phyloP scores from a whole-genome alignment of 2,888 invertebrate species.

The Dicyrtomina minuta region DNA sequence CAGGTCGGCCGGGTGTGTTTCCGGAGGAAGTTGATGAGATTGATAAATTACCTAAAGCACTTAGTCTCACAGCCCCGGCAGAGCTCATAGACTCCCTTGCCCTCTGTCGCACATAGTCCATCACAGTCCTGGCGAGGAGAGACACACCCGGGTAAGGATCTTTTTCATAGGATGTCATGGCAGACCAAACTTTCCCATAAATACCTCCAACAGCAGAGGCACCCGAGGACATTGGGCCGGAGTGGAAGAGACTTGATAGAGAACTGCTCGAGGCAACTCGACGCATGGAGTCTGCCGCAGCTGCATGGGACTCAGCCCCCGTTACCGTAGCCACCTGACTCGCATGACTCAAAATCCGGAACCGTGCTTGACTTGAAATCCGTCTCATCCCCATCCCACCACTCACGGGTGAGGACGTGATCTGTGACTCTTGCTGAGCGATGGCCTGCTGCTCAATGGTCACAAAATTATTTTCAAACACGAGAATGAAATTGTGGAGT shows the following conservation, averaged over 20 bases:
- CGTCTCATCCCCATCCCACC: conserved; percentile 51
- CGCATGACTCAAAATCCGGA: conserved; percentile 57
- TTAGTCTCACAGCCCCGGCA: conserved; percentile 2
- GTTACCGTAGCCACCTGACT: conserved; percentile 56
- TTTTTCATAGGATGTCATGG: conserved; percentile 71
- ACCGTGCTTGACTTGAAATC: conserved; percentile 58
- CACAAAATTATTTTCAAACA: conserved; percentile 85
- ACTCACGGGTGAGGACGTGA: conserved; percentile 42
- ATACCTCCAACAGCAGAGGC: conserved; percentile 67
- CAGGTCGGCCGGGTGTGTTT: neutral
- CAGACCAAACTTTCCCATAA: conserved; percentile 86
- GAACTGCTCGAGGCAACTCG: conserved; percentile 71
- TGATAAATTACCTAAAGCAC: conserved; percentile 5
- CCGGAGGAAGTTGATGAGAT: neutral
- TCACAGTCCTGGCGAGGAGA: conserved; percentile 73
- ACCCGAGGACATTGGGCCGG: conserved; percentile 46
- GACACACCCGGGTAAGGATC: conserved; percentile 88
- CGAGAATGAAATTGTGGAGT: conserved; percentile 78
- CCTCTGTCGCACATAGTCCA: conserved; percentile 65
- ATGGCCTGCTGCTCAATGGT: conserved; percentile 60
- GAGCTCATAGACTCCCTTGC: conserved; percentile 35
- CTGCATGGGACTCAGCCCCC: conserved; percentile 48
- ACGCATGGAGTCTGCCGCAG: conserved; percentile 58
- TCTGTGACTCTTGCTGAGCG: conserved; percentile 37
- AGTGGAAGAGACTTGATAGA: conserved; percentile 62